Conservation (phyloP, 2,888 invertebrate species). For the Stratiomys singularior region DNA sequence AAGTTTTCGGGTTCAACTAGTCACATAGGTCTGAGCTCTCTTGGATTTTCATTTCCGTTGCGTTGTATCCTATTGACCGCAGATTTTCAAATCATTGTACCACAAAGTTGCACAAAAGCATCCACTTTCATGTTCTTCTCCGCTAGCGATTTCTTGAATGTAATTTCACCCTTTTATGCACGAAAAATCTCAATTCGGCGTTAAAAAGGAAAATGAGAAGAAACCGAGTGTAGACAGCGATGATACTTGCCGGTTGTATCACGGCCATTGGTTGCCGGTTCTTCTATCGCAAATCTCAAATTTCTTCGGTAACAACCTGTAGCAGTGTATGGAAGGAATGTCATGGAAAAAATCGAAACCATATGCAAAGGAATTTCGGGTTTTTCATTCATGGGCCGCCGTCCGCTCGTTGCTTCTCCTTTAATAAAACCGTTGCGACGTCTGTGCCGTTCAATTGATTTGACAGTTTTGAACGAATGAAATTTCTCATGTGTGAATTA, state of each 20-base stretch:
- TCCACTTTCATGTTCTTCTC: background rate
- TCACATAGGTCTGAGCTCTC: no score
- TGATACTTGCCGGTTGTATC: no score
- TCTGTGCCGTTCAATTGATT: conserved; percentile 32
- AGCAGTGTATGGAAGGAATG: conserved; percentile 7
- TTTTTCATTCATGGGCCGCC: conserved; percentile 10
- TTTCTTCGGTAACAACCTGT: conserved; percentile 21
- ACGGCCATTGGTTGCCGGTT: background rate
- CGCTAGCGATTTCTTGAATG: background rate
- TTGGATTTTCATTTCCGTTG: no score
- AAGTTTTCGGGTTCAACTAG: no score
- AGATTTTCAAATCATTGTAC: no score
- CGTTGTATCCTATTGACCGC: no score
- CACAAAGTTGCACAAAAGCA: no score
- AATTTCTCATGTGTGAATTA: conserved; percentile 24
- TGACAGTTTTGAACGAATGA: conserved; percentile 30
- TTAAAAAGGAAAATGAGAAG: background rate
- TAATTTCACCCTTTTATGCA: conserved; percentile 11
- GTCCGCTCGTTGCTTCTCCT: background rate
- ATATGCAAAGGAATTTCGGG: conserved; percentile 21
- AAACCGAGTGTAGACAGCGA: background rate
- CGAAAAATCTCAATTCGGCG: background rate
- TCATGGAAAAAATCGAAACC: conserved; percentile 11
- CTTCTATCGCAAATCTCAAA: conserved; percentile 27
- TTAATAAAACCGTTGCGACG: conserved; percentile 17